Percentiles rank a stretch among this genome's conserved stretches.
Evolutionary conservation across 2,888 invertebrate species (phyloP).

Genomic region (Ischnus inquisitorius): DNA sequence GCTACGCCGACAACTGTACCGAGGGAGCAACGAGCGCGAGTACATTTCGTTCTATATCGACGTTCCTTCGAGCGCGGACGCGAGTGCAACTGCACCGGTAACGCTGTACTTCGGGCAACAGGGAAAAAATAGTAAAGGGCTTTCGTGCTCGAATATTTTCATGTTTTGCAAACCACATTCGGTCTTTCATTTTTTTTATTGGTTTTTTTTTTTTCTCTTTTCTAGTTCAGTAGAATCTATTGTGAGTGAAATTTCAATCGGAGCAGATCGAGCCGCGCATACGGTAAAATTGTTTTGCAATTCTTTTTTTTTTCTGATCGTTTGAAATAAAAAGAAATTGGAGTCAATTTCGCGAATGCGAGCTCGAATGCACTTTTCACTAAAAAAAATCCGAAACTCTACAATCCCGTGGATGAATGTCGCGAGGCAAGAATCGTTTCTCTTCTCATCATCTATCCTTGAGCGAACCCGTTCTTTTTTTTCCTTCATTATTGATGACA

Average conservation of each 20-base stretch:
- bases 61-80: constrained; percentile 61
- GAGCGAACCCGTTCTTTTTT: neutral
- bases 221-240: no score
- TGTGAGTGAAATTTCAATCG: no score
- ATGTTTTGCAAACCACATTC: neutral
- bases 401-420: neutral
- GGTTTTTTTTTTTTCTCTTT: no score
- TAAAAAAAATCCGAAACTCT: no score
- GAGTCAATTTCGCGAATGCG: no score
- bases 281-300: no score
- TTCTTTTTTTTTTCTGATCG: no score
- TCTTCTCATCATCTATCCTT: neutral
- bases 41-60: constrained; percentile 67
- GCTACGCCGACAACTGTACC: constrained; percentile 45
- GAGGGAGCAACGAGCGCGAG: constrained; percentile 22
- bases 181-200: no score
- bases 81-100: constrained; percentile 22
- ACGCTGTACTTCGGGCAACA: neutral
- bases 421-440: neutral
- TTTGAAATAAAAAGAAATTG: no score
- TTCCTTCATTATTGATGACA: neutral
- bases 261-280: no score
- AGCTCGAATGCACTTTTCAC: no score
- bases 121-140: constrained; percentile 12
- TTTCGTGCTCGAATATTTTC: neutral